Base-by-base conservation (phyloP, 2,113 vertebrate species). In the Macroglossus sobrinus region DNA sequence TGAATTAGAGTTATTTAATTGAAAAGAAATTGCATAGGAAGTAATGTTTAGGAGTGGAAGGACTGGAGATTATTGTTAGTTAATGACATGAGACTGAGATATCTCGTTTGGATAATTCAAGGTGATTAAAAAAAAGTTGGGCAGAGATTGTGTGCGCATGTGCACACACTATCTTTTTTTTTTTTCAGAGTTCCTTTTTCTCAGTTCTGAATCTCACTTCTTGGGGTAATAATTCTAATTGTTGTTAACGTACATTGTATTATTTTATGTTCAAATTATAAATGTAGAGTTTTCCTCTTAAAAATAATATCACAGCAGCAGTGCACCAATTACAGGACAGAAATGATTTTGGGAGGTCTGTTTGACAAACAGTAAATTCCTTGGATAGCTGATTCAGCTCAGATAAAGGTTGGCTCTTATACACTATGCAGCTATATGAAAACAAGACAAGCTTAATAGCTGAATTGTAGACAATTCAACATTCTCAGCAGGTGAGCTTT, bases 401-500 rank as follows among this genome's bases (percentile, higher is more conserved):
- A 47, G 57, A 63, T 57, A 5, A 68, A 28, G 2, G 35, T 68
- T 1, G 11, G 8, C 21, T 47, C 57, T 86, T 35, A 55, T n/a
- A 33, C n/a, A 55, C 55, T n/a, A 13, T 24, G 64, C 26, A 82
- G 59, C 63, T 43, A 11, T 15, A 26, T 24, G 15, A 92, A 61
- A 71, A 93, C 14, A 93, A 97, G 97, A 93, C 61, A 33, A 82
- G 33, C 38, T 79, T 72, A 55, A 89, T 10, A 93, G 50, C 69
- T 40, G 74, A 89, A 95, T 18, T 86, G 55, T 68, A 79, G 50
- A 89, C 53, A 89, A 82, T 43, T 64, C 30, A 22, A 47, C n/a
- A 30, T 71, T 93, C 93, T 95, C 92, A 87, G 81, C 91, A 95
- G 76, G 35, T 90, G 43, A 97, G 40, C 47, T 86, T 84, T 85